Percentiles rank a stretch among this genome's conserved stretches.
Conservation (phyloP, 2,797 vertebrate species). For the Uromys caudimaculatus region DNA sequence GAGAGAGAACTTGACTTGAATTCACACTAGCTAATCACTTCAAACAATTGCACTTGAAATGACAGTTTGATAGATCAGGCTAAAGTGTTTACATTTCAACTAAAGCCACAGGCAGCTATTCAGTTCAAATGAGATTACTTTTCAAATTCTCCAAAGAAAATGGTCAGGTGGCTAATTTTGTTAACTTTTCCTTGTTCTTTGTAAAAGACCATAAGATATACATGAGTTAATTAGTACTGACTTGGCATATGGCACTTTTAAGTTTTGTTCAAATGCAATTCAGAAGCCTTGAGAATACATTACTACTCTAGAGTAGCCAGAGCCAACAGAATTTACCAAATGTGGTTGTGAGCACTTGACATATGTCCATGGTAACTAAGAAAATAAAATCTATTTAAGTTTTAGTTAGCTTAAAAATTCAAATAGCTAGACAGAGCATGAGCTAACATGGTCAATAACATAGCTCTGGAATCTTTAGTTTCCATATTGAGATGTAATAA, state of each 20-base stretch:
- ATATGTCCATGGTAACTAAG: background rate
- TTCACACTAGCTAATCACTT: background rate
- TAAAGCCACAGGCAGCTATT: background rate
- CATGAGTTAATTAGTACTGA: background rate
- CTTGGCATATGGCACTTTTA: background rate
- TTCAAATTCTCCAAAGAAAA: constrained; percentile 2
- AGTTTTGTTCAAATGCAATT: background rate
- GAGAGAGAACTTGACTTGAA: constrained; percentile 23
- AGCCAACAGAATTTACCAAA: background rate
- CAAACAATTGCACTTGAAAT: background rate
- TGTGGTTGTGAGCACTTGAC: background rate
- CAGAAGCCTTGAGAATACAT: background rate
- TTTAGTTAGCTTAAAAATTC: constrained; percentile 35
- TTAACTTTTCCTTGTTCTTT: background rate
- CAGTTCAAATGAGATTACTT: background rate
- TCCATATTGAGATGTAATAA: background rate
- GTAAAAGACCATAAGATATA: constrained; percentile 5
- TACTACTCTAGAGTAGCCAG: background rate
- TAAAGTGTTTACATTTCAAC: constrained; percentile 20
- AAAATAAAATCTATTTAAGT: background rate
- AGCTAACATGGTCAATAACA: background rate
- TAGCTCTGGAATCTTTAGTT: background rate
- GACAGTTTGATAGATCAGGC: background rate
- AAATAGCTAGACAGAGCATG: background rate
- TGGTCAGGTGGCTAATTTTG: background rate